Evolutionary conservation across 2,113 vertebrate genomes (phyloP).

Genomic region (Dipodomys stephensi): DNA sequence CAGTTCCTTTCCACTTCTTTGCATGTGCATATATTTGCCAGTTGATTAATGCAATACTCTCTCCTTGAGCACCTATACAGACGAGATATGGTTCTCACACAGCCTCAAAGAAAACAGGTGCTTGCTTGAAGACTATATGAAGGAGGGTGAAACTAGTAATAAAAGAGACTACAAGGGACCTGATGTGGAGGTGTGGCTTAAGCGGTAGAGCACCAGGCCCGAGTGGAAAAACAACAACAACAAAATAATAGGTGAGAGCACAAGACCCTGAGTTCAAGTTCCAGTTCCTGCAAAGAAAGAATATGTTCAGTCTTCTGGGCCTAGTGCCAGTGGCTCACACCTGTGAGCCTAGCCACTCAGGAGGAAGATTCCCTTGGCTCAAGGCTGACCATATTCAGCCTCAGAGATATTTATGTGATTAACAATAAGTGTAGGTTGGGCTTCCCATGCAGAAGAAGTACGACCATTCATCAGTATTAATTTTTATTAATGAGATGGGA

Average conservation of each 20-base stretch:
- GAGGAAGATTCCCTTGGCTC: background rate
- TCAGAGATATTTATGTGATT: background rate
- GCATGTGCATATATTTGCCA: background rate
- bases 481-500: slow-evolving; percentile 71
- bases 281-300: too few species aligned
- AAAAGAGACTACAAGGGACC: background rate
- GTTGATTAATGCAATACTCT: background rate
- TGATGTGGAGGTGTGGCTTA: too few species aligned
- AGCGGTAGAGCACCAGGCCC: too few species aligned
- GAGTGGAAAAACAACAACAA: too few species aligned
- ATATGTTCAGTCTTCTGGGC: too few species aligned
- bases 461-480: background rate
- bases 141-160: background rate
- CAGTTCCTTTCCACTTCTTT: background rate
- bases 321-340: too few species aligned
- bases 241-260: too few species aligned
- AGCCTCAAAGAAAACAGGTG: background rate
- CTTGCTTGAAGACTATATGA: background rate
- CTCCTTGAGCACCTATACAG: background rate
- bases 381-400: background rate
- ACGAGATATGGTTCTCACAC: background rate
- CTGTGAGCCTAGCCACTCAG: too few species aligned
- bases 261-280: too few species aligned
- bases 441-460: background rate
- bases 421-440: background rate